Evolutionary conservation across 2,888 invertebrate species (phyloP).

Genomic region (Sarcophaga variegata): DNA sequence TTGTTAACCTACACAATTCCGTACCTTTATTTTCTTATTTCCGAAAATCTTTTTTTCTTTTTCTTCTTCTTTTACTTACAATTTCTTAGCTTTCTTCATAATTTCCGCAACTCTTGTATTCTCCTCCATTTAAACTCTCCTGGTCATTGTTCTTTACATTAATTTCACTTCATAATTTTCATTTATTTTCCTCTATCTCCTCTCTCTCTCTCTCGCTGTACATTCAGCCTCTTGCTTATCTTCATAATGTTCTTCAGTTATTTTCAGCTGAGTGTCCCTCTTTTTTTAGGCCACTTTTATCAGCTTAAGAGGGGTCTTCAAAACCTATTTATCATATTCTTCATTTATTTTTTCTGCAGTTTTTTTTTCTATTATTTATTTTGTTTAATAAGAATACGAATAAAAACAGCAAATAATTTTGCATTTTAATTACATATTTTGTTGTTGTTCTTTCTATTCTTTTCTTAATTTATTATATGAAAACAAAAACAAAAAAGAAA

Average conservation of each 20-base stretch:
- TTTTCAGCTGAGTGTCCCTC: neutral
- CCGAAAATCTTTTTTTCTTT: neutral
- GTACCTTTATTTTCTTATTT: neutral
- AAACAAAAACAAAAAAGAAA: neutral
- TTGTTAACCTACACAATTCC: neutral
- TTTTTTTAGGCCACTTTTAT: too few species aligned
- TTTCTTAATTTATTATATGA: neutral
- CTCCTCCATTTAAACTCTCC: neutral
- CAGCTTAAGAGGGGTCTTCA: slow-evolving; percentile 37
- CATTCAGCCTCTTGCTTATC: slow-evolving; percentile 58
- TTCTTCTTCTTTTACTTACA: neutral
- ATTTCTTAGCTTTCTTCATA: neutral
- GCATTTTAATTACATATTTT: slow-evolving; percentile 48
- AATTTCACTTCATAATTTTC: slow-evolving; percentile 31
- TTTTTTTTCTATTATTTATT: slow-evolving; percentile 13
- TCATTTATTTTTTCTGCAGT: slow-evolving; percentile 7
- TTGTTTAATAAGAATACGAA: slow-evolving; percentile 19
- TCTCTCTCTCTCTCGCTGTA: slow-evolving; percentile 34
- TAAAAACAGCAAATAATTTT: slow-evolving; percentile 47
- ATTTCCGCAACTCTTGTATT: neutral
- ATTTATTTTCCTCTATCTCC: neutral
- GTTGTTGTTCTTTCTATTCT: slow-evolving; percentile 27
- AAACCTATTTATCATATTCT: slow-evolving; percentile 59
- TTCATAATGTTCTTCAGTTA: neutral
- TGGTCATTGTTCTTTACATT: neutral